Conservation (phyloP, 1,140 invertebrate species). For the Drosophila ananassae region DNA sequence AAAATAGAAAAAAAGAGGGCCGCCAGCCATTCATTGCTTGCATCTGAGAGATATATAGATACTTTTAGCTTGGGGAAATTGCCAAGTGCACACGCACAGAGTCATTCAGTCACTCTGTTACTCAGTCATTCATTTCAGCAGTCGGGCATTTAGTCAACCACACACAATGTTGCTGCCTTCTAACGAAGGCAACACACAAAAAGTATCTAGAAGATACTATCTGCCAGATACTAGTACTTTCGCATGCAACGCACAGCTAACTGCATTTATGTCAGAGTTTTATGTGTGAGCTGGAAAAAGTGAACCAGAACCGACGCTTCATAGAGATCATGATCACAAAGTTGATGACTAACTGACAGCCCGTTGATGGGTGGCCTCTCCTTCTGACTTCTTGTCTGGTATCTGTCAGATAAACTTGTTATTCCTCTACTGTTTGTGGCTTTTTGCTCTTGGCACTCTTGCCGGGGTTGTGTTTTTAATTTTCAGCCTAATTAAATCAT, state of each 20-base stretch:
- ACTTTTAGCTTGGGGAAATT: slow-evolving; percentile 29
- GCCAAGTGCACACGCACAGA: slow-evolving; percentile 70
- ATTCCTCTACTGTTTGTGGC: slow-evolving; percentile 9
- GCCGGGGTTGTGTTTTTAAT: slow-evolving; percentile 61
- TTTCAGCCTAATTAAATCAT: slow-evolving; percentile 76
- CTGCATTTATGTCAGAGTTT: slow-evolving; percentile 77
- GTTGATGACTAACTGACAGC: slow-evolving; percentile 52
- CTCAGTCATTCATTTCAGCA: slow-evolving; percentile 24
- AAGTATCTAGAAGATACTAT: slow-evolving; percentile 55
- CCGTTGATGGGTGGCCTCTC: slow-evolving; percentile 58
- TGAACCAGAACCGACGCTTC: slow-evolving; percentile 28
- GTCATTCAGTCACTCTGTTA: slow-evolving; percentile 40
- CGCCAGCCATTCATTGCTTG: slow-evolving; percentile 41
- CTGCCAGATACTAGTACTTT: slow-evolving; percentile 76
- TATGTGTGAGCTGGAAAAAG: slow-evolving; percentile 37
- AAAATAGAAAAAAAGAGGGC: background rate
- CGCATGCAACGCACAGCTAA: slow-evolving; percentile 69
- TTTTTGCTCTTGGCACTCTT: slow-evolving; percentile 32
- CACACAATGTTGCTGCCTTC: slow-evolving; percentile 66
- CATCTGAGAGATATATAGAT: slow-evolving; percentile 31
- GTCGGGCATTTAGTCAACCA: slow-evolving; percentile 66
- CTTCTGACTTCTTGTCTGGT: slow-evolving; percentile 51
- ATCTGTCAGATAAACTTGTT: slow-evolving; percentile 49
- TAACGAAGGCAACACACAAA: slow-evolving; percentile 37
- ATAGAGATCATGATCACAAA: slow-evolving; percentile 21